Base-by-base conservation (phyloP, 2,113 vertebrate genomes). In the Aspidoscelis tigris region DNA sequence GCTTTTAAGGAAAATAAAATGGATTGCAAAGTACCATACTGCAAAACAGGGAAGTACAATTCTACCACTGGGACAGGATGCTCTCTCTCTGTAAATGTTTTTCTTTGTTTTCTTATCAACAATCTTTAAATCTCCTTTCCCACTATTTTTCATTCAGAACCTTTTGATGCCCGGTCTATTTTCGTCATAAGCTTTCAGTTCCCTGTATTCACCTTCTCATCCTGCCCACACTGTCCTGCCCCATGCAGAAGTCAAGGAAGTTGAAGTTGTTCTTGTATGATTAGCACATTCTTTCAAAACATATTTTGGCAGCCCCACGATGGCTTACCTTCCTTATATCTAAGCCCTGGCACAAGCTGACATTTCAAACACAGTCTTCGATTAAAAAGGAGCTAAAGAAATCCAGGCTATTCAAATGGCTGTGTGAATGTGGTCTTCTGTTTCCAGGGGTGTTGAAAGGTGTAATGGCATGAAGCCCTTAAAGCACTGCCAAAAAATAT, bases 281-380 rank as follows among this genome's bases (percentile, higher is more conserved):
- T 88, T 82, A 85, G 53, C 7, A 64, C 74, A 61, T 78, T 78
- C 84, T 88, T 14, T 41, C 69, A 16, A 58, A 79, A 82, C n/a
- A 1, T 72, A 66, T 7, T 77, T 55, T 55, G 58, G 21, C 50
- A 81, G 69, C 22, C 12, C 33, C 20, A 53, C 14, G 72, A 55
- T 80, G 41, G 71, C 33, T 81, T 81, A 70, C 16, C 78, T 79
- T 82, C 76, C 18, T 79, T 69, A 69, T 73, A 64, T n/a, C 79
- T 88, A 82, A 82, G 33, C 47, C 44, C 16, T 66, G 84, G n/a
- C 55, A 84, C 11, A 70, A 71, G 7, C 55, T 21, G 64, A 76
- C 53, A 58, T 81, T 83, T 88, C 50, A 50, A 39, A 87, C 5
- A 21, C 55, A 72, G 26, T 47, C 83, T 73, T 78, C 74, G 69